Percentiles rank a stretch among this genome's conserved stretches.
Conservation (phyloP, 2,888 invertebrate species). For the Trichopria drosophilae region DNA sequence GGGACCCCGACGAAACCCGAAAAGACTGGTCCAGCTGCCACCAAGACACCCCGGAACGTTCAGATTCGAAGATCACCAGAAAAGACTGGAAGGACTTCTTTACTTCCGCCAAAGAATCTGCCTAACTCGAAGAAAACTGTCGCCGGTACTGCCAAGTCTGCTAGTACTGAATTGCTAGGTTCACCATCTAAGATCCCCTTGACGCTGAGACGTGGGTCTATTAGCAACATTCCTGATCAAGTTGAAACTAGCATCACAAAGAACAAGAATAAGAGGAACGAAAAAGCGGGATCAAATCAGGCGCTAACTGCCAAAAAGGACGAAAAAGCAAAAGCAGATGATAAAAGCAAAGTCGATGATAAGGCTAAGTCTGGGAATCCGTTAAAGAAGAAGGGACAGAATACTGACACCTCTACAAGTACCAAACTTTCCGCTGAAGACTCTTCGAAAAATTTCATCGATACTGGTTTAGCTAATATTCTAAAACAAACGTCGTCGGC, state of each 20-base stretch:
- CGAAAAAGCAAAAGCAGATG: constrained; percentile 19
- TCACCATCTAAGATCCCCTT: constrained; percentile 54
- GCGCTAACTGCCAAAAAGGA: constrained; percentile 7
- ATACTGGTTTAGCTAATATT: constrained; percentile 46
- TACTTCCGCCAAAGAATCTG: constrained; percentile 32
- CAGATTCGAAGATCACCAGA: constrained; percentile 11
- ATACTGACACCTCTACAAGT: too few relatives aligned
- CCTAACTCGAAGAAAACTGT: constrained; percentile 25
- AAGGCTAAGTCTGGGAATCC: constrained; percentile 15
- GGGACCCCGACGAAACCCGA: constrained; percentile 50
- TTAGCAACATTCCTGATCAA: too few relatives aligned
- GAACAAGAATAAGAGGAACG: not conserved
- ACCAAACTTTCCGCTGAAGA: too few relatives aligned
- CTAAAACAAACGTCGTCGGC: constrained; percentile 48
- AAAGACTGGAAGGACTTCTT: constrained; percentile 27
- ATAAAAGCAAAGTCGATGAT: constrained; percentile 23
- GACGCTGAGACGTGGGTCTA: constrained; percentile 42
- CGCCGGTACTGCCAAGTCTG: constrained; percentile 20
- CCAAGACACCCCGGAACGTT: not conserved
- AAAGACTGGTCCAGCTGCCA: constrained; percentile 10
- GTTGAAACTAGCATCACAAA: too few relatives aligned
- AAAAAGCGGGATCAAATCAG: constrained; percentile 25
- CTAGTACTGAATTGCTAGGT: constrained; percentile 33
- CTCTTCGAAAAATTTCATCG: too few relatives aligned
- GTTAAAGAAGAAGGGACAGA: constrained; percentile 14